Conservation (phyloP, 2,888 invertebrate genomes). For the Dryobotodes eremita region DNA sequence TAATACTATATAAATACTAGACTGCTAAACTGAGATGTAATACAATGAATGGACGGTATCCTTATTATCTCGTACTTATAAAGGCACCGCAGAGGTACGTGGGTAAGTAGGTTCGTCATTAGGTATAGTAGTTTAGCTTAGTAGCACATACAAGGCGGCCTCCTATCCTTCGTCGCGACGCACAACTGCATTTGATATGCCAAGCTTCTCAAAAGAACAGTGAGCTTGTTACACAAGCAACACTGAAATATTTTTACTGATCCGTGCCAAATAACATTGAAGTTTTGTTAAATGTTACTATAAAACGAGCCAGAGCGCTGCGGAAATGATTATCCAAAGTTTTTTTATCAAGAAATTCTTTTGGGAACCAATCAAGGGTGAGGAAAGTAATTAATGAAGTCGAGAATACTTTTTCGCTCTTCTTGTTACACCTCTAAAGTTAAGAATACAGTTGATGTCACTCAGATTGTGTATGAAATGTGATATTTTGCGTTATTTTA, state of each 20-base stretch:
- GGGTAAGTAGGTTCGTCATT: conserved; percentile 13
- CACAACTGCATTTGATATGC: conserved; percentile 25
- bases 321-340: conserved; percentile 10
- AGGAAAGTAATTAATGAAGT: conserved; percentile 10
- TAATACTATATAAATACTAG: conserved; percentile 24
- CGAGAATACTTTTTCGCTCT: neutral
- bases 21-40: neutral
- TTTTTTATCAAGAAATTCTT: neutral
- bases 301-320: neutral
- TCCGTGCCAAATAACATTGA: neutral
- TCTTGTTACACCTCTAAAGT: neutral
- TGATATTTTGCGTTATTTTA: neutral
- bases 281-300: neutral
- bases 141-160: conserved; percentile 31
- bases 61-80: conserved; percentile 27
- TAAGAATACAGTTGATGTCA: too few relatives aligned
- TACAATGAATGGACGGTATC: conserved; percentile 29
- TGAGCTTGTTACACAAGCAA: neutral
- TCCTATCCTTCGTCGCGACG: conserved; percentile 12
- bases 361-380: conserved; percentile 1
- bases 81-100: neutral
- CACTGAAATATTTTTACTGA: conserved; percentile 10
- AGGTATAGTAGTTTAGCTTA: conserved; percentile 23
- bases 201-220: conserved; percentile 20
- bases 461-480: neutral